Conservation (phyloP, 2,113 vertebrate species). For the Cavia aperea region DNA sequence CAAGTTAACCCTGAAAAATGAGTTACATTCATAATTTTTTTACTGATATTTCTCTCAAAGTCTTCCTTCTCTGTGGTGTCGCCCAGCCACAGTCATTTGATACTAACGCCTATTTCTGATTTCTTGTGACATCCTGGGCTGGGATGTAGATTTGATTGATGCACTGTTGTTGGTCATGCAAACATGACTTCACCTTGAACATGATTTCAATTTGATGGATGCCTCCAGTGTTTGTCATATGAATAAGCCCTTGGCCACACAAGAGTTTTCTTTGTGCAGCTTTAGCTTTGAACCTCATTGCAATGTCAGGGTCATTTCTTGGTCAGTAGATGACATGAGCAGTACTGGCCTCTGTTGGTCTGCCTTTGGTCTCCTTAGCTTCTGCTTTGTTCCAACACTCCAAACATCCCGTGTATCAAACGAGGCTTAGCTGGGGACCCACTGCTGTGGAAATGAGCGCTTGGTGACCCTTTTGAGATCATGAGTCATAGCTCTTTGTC, state of each 20-base stretch:
- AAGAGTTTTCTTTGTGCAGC: not conserved
- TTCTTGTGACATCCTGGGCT: not conserved
- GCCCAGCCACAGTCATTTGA: not conserved
- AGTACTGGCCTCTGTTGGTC: not conserved
- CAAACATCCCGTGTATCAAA: not conserved
- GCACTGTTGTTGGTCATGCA: not conserved
- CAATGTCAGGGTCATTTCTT: not conserved
- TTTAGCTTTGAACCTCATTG: not conserved
- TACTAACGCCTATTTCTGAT: not conserved
- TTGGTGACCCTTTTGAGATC: not conserved
- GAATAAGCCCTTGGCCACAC: not conserved
- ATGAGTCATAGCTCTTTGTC: not conserved
- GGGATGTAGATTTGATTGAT: slow-evolving; percentile 24
- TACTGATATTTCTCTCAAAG: slow-evolving; percentile 33
- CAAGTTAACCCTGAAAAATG: slow-evolving; percentile 5
- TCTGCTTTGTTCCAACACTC: not conserved
- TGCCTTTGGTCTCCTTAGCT: not conserved
- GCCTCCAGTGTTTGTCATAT: not conserved
- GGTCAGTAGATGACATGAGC: not conserved
- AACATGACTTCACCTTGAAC: slow-evolving; percentile 44
- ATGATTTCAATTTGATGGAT: slow-evolving; percentile 35
- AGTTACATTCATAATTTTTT: not conserved
- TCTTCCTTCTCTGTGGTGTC: not conserved
- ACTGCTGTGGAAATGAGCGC: not conserved
- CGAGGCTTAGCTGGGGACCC: not conserved